A percentile compares a stretch with the other conserved stretches of the same genome.
These are phyloP conservation scores for Epinotia bilunana DNA, from an alignment of 2,888 invertebrate genomes.

Conservation along the genomic window DNA sequence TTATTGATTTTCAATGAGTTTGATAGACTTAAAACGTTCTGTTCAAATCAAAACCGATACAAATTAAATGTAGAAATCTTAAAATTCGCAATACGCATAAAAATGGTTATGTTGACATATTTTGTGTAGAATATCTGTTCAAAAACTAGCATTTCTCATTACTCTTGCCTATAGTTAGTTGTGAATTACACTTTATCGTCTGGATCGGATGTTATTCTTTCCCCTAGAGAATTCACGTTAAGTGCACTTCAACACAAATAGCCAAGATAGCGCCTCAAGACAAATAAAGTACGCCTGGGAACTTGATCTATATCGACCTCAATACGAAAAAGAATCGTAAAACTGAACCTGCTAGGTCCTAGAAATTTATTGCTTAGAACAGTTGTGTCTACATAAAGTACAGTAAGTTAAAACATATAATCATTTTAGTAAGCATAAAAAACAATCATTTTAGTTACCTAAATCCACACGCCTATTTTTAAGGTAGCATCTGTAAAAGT, in stretches of 20 bases:
- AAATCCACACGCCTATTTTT: neutral
- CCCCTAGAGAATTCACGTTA: conserved; percentile 36
- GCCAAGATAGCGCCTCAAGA: conserved; percentile 30
- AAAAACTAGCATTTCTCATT: neutral
- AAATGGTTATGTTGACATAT: too few species aligned
- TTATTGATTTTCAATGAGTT: neutral
- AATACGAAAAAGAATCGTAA: conserved; percentile 18
- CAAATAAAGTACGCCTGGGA: conserved; percentile 32
- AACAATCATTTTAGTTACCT: neutral
- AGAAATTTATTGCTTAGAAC: neutral
- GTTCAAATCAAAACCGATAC: too few species aligned
- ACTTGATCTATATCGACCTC: conserved; percentile 23
- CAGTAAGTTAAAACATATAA: neutral
- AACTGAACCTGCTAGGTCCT: conserved; percentile 5
- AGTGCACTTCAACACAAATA: conserved; percentile 42
- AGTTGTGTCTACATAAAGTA: neutral
- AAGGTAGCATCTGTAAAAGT: neutral
- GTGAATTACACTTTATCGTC: conserved; percentile 31
- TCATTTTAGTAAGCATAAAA: too few species aligned
- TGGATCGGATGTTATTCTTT: conserved; percentile 30
- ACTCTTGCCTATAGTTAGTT: conserved; percentile 4
- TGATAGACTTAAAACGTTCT: too few species aligned
- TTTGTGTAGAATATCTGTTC: neutral
- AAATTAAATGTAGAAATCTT: too few species aligned
- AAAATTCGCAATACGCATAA: too few species aligned